Conservation (phyloP, 2,888 invertebrate genomes). For the Monoplex corrugatus region DNA sequence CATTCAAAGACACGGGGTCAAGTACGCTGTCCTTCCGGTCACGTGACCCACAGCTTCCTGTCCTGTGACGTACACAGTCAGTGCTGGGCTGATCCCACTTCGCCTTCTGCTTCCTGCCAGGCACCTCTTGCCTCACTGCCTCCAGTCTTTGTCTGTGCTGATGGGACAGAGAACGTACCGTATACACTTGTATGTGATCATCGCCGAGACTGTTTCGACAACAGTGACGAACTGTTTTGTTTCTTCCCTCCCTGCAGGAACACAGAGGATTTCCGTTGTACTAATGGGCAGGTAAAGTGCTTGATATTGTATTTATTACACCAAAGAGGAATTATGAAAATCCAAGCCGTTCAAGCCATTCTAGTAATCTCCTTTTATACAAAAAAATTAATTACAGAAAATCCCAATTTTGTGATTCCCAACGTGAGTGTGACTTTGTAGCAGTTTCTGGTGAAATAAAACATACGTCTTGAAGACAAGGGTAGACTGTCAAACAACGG, state of each 20-base stretch:
- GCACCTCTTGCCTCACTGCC: constrained; percentile 19
- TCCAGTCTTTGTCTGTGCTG: not conserved
- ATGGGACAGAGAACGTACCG: constrained; percentile 1
- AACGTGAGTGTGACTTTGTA: no score
- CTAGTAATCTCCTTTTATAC: no score
- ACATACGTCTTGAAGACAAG: no score
- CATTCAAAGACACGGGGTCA: not conserved
- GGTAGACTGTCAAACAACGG: no score
- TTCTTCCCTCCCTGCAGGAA: not conserved
- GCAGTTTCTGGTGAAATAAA: no score
- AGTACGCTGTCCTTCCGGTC: constrained; percentile 30
- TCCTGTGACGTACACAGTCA: constrained; percentile 35
- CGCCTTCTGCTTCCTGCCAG: not conserved
- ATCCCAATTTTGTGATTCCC: no score
- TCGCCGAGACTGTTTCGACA: constrained; percentile 38
- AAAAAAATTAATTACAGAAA: no score
- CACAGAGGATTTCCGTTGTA: not conserved
- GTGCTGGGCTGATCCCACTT: constrained; percentile 8
- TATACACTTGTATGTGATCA: constrained; percentile 47
- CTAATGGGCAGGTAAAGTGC: constrained; percentile 36
- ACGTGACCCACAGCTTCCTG: constrained; percentile 46
- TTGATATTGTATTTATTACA: no score
- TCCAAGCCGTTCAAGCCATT: no score
- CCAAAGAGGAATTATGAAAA: no score
- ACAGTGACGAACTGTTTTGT: constrained; percentile 46